These are phyloP conservation scores for Rhadina sibilatrix DNA, from an alignment of 2,113 vertebrate genomes.

Conservation along the genomic window DNA sequence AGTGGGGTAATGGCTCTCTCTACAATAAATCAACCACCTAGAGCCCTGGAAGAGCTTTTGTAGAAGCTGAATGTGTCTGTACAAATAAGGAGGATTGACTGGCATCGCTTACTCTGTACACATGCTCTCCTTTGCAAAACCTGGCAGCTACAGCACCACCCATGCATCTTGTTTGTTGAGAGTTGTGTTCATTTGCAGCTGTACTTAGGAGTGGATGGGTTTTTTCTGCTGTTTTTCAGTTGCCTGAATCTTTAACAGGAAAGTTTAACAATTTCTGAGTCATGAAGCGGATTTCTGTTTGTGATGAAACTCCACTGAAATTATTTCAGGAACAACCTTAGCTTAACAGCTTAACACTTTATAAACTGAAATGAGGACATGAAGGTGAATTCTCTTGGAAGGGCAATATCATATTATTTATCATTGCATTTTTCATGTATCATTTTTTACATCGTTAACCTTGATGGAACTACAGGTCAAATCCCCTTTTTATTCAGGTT, in stretches of 20 bases:
- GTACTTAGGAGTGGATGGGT: neutral
- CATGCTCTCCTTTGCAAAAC: neutral
- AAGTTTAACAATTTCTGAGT: conserved; percentile 31
- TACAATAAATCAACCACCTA: neutral
- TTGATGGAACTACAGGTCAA: neutral
- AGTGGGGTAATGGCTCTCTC: neutral
- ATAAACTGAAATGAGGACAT: neutral
- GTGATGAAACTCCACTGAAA: neutral
- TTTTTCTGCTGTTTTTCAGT: neutral
- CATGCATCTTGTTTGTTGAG: neutral
- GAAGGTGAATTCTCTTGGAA: neutral
- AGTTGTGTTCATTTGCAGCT: neutral
- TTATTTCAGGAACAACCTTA: neutral
- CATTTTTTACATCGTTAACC: neutral
- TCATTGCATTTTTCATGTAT: neutral
- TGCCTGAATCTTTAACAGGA: neutral
- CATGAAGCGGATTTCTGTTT: neutral
- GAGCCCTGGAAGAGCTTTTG: neutral
- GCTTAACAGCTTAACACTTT: neutral
- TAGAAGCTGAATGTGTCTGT: neutral
- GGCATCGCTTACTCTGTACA: neutral
- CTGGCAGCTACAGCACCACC: neutral
- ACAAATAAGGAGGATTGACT: neutral
- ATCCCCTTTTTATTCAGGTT: neutral
- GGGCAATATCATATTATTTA: neutral